Evolutionary conservation across 2,888 invertebrate genomes (phyloP), one percentile per base, ranked within the genome.

Genomic region (Tyria jacobaeae): DNA sequence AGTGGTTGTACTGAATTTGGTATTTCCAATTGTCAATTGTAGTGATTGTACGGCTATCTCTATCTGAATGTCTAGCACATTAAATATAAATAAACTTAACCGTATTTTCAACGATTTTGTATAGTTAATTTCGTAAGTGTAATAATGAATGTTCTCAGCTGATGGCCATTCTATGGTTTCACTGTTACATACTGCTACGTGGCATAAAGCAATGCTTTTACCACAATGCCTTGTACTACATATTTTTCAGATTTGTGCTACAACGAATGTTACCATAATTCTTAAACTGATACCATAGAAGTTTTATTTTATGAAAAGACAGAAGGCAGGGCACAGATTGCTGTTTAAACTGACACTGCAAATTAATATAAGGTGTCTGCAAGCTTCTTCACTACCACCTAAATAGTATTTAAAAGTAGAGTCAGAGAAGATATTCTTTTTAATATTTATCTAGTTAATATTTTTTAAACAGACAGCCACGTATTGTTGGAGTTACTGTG

Each of bases 401-500:
- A 31, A 31, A 7, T 31, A 31, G 27, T 31, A 31, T 31, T 4
- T 6, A 31, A 31, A 6, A 31, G 27, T 31, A 4, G 3, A 31
- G 27, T 31, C 6, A 31, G 27, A 3, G 7, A 2, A 4, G 27
- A 31, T 6, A 2, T 31, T 31, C 27, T 31, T 31, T 31, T 31
- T 4, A 31, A 31, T 31, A 31, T 31, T 31, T 6, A 2, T 7
- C 7, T 31, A 31, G 12, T 21, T 44, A 21, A 44, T 17, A 12
- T 15, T 51, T 51, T 35, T 21, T 49, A 25, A 34, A 21, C 14
- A 50, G n/a, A 14, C 50, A 41, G 5, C 9, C 14, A 47, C 62
- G 59, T 62, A 37, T 51, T 27, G 39, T 70, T 62, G 54, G 55
- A 64, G 67, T 49, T 49, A 61, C 60, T 55, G 54, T 24, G 27